A percentile compares a stretch with the other conserved stretches of the same genome.
Conservation (phyloP, 2,888 invertebrate genomes). For the Limnephilus rhombicus region DNA sequence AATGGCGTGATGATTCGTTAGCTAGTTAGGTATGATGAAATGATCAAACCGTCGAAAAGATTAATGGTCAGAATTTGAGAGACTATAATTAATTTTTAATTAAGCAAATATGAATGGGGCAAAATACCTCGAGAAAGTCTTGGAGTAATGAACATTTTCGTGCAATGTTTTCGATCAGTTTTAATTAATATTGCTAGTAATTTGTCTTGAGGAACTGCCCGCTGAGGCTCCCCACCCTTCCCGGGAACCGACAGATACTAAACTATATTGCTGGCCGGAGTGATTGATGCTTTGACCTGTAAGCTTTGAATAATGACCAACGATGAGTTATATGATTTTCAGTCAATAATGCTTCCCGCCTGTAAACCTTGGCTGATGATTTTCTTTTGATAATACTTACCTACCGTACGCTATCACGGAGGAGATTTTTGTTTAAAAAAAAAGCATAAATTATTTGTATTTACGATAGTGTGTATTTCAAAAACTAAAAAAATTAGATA, state of each 20-base stretch:
- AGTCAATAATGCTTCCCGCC: conserved; percentile 28
- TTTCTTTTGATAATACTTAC: background rate
- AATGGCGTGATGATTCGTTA: background rate
- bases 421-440: background rate
- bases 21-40: background rate
- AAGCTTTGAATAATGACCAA: conserved; percentile 54
- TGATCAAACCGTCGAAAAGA: background rate
- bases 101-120: background rate
- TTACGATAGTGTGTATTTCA: background rate
- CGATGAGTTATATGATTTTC: conserved; percentile 46
- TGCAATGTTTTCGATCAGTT: conserved; percentile 38
- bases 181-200: conserved; percentile 37
- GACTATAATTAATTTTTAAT: background rate
- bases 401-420: background rate
- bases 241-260: conserved; percentile 51
- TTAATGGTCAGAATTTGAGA: background rate
- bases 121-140: background rate
- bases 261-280: conserved; percentile 51
- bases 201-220: conserved; percentile 44
- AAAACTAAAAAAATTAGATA: background rate
- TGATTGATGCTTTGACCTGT: conserved; percentile 58
- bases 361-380: background rate
- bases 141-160: background rate
- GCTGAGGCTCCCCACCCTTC: conserved; percentile 24
- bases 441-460: background rate